Evolutionary conservation across 2,888 invertebrate species (phyloP).

Genomic region (Tenthredo amoena): DNA sequence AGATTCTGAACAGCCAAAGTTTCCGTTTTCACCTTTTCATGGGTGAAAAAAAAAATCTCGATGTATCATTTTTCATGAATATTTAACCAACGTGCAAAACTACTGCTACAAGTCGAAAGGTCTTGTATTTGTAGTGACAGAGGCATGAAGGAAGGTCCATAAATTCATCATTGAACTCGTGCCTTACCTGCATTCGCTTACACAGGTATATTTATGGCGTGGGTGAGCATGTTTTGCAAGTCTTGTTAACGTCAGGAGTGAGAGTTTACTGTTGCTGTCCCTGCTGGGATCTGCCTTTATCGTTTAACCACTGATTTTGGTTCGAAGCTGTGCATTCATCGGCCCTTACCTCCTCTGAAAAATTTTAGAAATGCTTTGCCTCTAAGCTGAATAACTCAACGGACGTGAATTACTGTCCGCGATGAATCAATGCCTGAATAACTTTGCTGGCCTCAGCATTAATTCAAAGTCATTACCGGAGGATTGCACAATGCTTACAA

Average conservation of each 20-base stretch:
- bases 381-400: not conserved
- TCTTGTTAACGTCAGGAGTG: slow-evolving; percentile 11
- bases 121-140: not conserved
- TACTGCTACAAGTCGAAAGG: not conserved
- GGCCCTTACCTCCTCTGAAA: not conserved
- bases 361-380: not conserved
- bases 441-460: slow-evolving; percentile 28
- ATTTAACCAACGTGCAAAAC: not conserved
- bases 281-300: not conserved
- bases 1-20: not conserved
- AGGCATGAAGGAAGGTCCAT: not conserved
- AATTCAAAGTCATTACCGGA: slow-evolving; percentile 47
- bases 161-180: not conserved
- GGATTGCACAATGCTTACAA: slow-evolving; percentile 25
- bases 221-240: slow-evolving; percentile 16
- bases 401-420: not conserved
- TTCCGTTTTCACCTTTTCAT: not conserved
- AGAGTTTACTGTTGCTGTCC: not conserved
- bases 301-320: not conserved
- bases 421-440: slow-evolving; percentile 33
- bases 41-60: not conserved
- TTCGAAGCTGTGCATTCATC: not conserved
- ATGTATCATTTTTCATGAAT: not conserved
- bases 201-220: slow-evolving; percentile 6
- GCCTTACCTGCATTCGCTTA: not conserved